Base-by-base conservation (phyloP, 2,797 vertebrate genomes). In the Apogon hyalosoma region DNA sequence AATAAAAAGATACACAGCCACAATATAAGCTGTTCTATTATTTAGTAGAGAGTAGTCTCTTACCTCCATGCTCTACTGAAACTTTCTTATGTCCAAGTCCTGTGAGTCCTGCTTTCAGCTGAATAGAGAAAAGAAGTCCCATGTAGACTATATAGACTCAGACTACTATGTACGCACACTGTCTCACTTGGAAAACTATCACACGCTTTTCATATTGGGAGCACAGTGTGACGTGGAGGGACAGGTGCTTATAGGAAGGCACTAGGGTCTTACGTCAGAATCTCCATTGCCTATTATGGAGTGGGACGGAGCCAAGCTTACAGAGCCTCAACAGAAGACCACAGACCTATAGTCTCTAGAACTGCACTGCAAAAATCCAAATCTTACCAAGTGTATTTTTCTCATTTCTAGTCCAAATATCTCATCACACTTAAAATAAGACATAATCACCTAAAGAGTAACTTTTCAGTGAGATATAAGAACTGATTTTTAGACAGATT, bases 131-230 rank as follows among this genome's bases (percentile, higher is more conserved):
- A 55, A 57, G 53, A 77, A 36, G 19, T 33, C 53, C 43, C 24
- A 69, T 62, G 55, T 39, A 31, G 42, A 39, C 58, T 69, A 79
- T 82, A 90, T 90, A 88, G 55, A 58, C 43, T 36, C 53, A 33
- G 58, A 54, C 54, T 62, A 62, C 51, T 59, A 56, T 69, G 61
- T 83, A 79, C 58, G 82, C 76, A 84, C 62, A 62, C 77, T 46
- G 75, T 63, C 59, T 75, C 77, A 77, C 80, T 77, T 58, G 88
- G 84, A 89, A 92, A 91, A 87, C 75, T 69, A 91, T 93, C 91
- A 90, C 90, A 91, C 53, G 86, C 57, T 77, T 87, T 88, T 91
- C 79, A 77, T 77, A 90, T 65, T 66, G 77, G 82, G 80, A 77
- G 83, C 68, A 48, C 53, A 67, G 58, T n/a, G 53, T 91, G 90